Conservation (phyloP, 2,797 vertebrate species). For the Dallia pectoralis region DNA sequence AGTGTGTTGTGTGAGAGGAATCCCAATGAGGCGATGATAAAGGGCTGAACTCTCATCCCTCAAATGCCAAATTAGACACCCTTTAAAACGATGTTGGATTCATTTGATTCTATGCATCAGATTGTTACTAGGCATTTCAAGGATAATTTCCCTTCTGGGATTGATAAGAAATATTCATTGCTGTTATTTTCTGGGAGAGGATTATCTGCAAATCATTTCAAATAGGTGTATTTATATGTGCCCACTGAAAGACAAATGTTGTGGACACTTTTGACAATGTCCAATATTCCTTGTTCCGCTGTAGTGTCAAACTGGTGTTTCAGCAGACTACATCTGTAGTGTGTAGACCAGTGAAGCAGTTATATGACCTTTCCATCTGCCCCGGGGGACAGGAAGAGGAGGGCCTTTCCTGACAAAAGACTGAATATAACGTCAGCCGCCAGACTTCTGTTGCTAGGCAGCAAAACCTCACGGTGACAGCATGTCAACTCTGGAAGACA, state of each 20-base stretch:
- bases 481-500: slow-evolving; percentile 65
- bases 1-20: slow-evolving; percentile 13
- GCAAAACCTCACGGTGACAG: slow-evolving; percentile 53
- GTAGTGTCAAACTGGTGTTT: background rate
- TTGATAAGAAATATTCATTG: background rate
- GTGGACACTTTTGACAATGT: background rate
- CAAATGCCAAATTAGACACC: slow-evolving; percentile 1
- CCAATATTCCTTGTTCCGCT: background rate
- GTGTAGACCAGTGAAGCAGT: slow-evolving; percentile 54
- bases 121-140: background rate
- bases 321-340: slow-evolving; percentile 35
- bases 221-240: background rate
- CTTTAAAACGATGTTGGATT: background rate
- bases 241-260: background rate
- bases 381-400: slow-evolving; percentile 34
- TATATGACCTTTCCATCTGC: slow-evolving; percentile 69
- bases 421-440: slow-evolving; percentile 47
- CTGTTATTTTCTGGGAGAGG: background rate
- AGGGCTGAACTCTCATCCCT: background rate
- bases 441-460: slow-evolving; percentile 63
- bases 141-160: background rate
- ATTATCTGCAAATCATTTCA: background rate
- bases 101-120: background rate
- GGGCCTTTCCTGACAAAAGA: slow-evolving; percentile 42
- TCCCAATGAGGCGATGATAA: background rate